Base-by-base conservation (phyloP, 1,140 invertebrate species). In the Coenobita brevimanus region DNA sequence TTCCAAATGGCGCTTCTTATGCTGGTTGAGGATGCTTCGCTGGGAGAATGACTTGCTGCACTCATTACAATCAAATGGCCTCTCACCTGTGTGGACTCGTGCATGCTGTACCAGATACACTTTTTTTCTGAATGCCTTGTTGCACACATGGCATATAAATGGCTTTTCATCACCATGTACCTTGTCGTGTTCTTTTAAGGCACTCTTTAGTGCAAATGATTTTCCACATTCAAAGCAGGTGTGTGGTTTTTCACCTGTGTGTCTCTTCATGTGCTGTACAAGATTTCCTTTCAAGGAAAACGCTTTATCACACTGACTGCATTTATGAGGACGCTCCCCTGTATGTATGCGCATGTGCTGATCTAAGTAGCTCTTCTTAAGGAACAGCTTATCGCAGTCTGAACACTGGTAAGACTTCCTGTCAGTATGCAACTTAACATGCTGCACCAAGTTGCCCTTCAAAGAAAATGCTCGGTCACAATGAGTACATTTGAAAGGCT, bases 251-350 rank as follows among this genome's bases (percentile, higher is more conserved):
- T 60, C 64, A n/a, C 85, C 85, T 57, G 33, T 71, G 46, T 87
- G 85, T n/a, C 85, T 67, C 50, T 87, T 80, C 27, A 87, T 2
- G 41, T 81, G 85, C 64, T 87, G 85, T 0, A 71, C 76, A 0
- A 99, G 94, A 92, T 99, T 99, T 0, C 96, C 97, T 92, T 98
- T 98, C 21, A 99, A 93, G 0, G 97, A 97, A 92, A 99, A 99
- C 0, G 96, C 95, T 92, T 98, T 98, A 62, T 96, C 96, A 92
- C 98, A 99, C 62, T 96, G 94, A 27, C 94, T 93, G 92, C 98
- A 99, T 10, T 95, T 94, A 92, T 96, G 97, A 8, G 97, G 97
- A 92, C 98, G 97, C 36, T 94, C 94, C 8, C 85, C 85, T 43
- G 76, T 71, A 36, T 87, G 85, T 38, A 71, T 80, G 1, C 85